Base-by-base conservation (phyloP, 2,888 invertebrate genomes). In the Lydus trimaculatus region DNA sequence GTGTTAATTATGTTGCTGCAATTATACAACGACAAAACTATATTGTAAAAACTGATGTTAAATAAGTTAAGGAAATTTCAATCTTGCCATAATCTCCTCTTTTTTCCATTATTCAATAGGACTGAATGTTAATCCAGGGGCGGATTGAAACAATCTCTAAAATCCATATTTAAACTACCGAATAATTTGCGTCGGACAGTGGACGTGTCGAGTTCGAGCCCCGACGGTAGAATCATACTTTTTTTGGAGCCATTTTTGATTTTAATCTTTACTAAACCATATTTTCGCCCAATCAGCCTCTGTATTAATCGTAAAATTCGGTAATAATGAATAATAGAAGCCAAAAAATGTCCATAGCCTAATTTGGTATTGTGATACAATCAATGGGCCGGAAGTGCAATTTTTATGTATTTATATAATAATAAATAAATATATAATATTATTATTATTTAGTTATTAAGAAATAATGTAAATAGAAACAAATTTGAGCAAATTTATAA, bases 1-100 rank as follows among this genome's bases (percentile, higher is more conserved):
- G 84, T 36, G 84, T 86, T 58, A 87, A 86, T 76, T 87, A 87
- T 72, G 84, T 86, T 17, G 87, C 87, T 5, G 13, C 23, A 52
- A 52, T 52, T 52, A 25, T 52, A 52, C 52, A 48, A 48, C 25
- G 84, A 86, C 56, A 79, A 85, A 43, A 82, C 84, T 20, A n/a
- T n/a, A n/a, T n/a, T n/a, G 81, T 64, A 39, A 59, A 65, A 33
- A 56, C 13, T 33, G 25, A 52, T 20, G 2, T 43, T 43, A 36
- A 36, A 36, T 31, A 36, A 36, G 11, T 43, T 43, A 43, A 43
- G 43, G 8, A 43, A 20, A 36, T 39, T 52, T 52, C 23, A 52
- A 52, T 52, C 52, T 52, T 52, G 52, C 52, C 52, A 52, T 48
- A 48, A 23, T 59, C 31, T 11, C n/a, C 13, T 28, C 59, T 59